Evolutionary conservation across 2,113 vertebrate genomes (phyloP), one percentile per base, ranked within the genome.

Genomic region (Pollimyrus isidori): DNA sequence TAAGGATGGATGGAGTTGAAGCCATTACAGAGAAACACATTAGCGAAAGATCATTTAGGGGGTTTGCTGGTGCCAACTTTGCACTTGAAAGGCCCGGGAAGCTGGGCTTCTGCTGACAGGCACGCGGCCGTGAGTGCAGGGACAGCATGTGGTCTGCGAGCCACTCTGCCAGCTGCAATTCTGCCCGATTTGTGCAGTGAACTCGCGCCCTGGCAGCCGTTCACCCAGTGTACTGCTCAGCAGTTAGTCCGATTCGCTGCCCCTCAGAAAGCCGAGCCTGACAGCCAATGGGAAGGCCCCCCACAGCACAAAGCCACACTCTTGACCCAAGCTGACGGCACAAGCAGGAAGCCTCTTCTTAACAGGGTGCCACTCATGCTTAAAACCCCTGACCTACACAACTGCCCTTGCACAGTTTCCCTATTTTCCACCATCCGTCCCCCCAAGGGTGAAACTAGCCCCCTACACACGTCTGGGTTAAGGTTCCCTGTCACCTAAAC

Each of bases 1-100:
- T 92, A 87, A 92, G 91, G 93, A 93, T 91, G 93, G 92, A 94
- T 94, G 88, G 89, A 90, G 35, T 93, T 92, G 90, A 93, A 92
- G 92, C 91, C 91, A 91, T 93, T 94, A 93, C 90, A 92, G 89
- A 88, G 90, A 30, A 73, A 93, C 85, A 91, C 91, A 91, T 91
- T 91, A 88, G 35, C 90, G 88, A 92, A 89, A 90, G 88, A 90
- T 92, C 92, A 90, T 93, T 88, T 91, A 92, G 89, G 76, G 76
- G 35, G 92, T 93, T 90, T 86, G 92, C 94, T 93, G 92, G 93
- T 90, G 86, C 50, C 69, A 85, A 86, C 52, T 87, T 82, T 89
- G 73, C 88, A 93, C 91, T 92, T 92, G 84, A 93, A 94, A 93
- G 92, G 91, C 92, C 92, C 93, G 30, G 90, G 50, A 39, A 87